Base-by-base conservation (phyloP, 2,888 invertebrate species). In the Noctua fimbriata region DNA sequence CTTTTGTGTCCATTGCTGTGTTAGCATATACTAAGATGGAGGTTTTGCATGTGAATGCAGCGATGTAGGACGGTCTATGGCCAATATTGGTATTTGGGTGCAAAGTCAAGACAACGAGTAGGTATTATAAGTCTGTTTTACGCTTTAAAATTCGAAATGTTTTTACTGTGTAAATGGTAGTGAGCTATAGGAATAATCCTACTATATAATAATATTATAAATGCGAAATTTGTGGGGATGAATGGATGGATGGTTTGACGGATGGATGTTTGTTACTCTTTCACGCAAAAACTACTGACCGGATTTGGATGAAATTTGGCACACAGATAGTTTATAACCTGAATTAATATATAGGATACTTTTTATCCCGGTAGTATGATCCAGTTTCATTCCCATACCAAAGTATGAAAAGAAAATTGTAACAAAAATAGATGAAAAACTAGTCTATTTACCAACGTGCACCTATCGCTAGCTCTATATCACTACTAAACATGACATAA, bases 401-500 rank as follows among this genome's bases (percentile, higher is more conserved):
- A 58, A 7, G 58, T n/a, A 58, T 28, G 9, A 24, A 41, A 69
- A 52, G 16, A 36, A 28, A 6, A 2, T 32, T 28, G 2, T 28
- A 16, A 28, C 41, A 44, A 28, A 36, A 75, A 47, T n/a, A 12
- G 6, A 47, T 66, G 0, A 55, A 55, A 47, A 66, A n/a, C 65
- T 65, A 21, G 32, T 73, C 7, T 9, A 36, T 76, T 44, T n/a
- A 32, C 6, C 44, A 65, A 32, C 16, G 4, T 47, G 21, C 12
- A 47, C 21, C 14, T 49, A 32, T n/a, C 1, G 2, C 21, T 47
- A 18, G 24, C 24, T 69, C 5, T 18, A 44, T 49, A 41, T n/a
- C 1, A 44, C n/a, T 14, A 60, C 28, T 55, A 47, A 55, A 82
- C n/a, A 78, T 83, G 63, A 75, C 9, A 71, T 71, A 72, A 73